Evolutionary conservation across 2,888 invertebrate genomes (phyloP), one percentile per base, ranked within the genome.

Genomic region (Reticulitermes lucifugus): DNA sequence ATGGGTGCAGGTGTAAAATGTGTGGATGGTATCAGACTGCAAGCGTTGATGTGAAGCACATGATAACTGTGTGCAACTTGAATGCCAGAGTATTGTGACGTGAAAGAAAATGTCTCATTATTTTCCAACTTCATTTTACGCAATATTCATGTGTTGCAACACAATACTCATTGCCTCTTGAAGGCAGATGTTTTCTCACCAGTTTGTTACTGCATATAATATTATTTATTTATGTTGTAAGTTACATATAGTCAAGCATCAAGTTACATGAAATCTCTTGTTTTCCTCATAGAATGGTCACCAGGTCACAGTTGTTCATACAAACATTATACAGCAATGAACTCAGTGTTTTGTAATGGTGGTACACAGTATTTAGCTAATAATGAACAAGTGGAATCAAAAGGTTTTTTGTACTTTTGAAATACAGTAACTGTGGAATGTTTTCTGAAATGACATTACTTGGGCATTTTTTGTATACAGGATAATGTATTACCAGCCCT

Each of bases 141-240:
- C 60, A 65, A n/a, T 65, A n/a, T 25, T 65, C 7, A n/a, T 46
- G 77, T n/a, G 9, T 77, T 79, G 55, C 29, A 65, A 65, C 35
- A 83, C 85, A 85, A 85, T 85, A 85, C 85, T 85, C 85, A 85
- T 77, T 83, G 60, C 60, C 80, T 71, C 85, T 51, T 46, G 79
- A 60, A 43, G 60, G 83, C 65, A 51, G 43, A 59, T 65, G 65
- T 83, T 51, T 77, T 59, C 55, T 83, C 85, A 83, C 70, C 55
- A 51, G 83, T 70, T 83, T 85, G 41, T 85, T 79, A 83, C 60
- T 83, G 43, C 82, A 73, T 60, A 75, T 83, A 25, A 79, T 9
- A 70, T 83, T 83, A 85, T 83, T 83, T 85, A 85, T 85, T 81
- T 85, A 85, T 59, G 83, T 85, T 79, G 80, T 65, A 70, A 85